These are phyloP conservation scores for Pelodiscus sinensis DNA, from an alignment of 2,113 vertebrate genomes.

Conservation along the genomic window DNA sequence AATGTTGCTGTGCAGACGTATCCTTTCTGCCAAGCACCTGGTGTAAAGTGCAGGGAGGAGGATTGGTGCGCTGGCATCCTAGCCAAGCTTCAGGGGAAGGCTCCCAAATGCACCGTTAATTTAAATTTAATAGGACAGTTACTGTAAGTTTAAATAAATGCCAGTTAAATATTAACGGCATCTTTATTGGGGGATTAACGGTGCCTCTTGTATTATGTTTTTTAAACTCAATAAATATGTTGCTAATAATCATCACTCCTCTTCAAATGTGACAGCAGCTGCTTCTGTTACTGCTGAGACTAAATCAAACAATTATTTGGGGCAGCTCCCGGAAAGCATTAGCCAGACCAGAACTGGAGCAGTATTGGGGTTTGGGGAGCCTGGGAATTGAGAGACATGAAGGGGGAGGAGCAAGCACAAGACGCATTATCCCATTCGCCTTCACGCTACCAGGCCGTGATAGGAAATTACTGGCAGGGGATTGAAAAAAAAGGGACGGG, in stretches of 20 bases:
- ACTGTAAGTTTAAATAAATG: slow-evolving; percentile 78
- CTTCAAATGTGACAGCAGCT: neutral
- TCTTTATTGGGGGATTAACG: slow-evolving; percentile 75
- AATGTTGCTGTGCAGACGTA: too few species aligned
- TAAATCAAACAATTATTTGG: neutral
- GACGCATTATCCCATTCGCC: neutral
- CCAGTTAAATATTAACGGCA: slow-evolving; percentile 77
- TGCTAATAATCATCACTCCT: slow-evolving; percentile 2
- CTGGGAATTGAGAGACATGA: neutral
- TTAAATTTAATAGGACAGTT: slow-evolving; percentile 75
- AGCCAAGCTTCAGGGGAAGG: slow-evolving; percentile 69
- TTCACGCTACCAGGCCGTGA: neutral
- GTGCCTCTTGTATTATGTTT: slow-evolving; percentile 26
- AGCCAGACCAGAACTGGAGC: neutral
- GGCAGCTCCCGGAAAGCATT: neutral
- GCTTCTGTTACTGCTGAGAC: neutral
- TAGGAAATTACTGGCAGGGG: neutral
- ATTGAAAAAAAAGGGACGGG: neutral
- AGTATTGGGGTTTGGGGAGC: neutral
- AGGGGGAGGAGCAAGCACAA: neutral
- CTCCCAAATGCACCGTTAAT: slow-evolving; percentile 75
- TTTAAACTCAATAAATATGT: neutral
- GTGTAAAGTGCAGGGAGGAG: slow-evolving; percentile 6
- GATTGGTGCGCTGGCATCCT: slow-evolving; percentile 29
- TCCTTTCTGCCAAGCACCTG: neutral